Conservation (phyloP, 2,888 invertebrate genomes). For the Agriopis marginaria region DNA sequence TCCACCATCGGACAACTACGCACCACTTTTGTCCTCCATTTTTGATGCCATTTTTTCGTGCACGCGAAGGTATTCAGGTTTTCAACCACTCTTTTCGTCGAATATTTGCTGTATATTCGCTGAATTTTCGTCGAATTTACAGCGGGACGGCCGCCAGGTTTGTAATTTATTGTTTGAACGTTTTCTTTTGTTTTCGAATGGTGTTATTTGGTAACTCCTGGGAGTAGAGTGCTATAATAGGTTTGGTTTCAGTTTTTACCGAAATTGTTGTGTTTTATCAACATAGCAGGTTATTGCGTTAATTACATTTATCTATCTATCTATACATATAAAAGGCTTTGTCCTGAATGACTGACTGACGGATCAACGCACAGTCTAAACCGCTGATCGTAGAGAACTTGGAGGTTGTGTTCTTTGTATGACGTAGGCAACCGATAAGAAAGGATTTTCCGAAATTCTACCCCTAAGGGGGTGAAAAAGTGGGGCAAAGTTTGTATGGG, state of each 20-base stretch:
- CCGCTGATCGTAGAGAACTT: no score
- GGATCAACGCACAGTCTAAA: no score
- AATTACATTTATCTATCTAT: no score
- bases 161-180: slow-evolving; percentile 30
- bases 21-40: slow-evolving; percentile 5
- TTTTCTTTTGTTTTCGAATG: slow-evolving; percentile 29
- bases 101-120: slow-evolving; percentile 8
- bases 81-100: slow-evolving; percentile 33
- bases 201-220: neutral
- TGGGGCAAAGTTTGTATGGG: no score
- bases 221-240: neutral
- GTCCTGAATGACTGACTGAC: no score
- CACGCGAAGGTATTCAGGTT: slow-evolving; percentile 32
- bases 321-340: no score
- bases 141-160: slow-evolving; percentile 8
- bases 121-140: slow-evolving; percentile 16
- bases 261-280: no score
- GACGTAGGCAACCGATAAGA: no score
- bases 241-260: neutral
- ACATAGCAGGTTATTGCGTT: no score
- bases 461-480: no score
- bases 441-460: no score
- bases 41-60: slow-evolving; percentile 3
- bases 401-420: no score
- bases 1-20: slow-evolving; percentile 17